Conservation (phyloP, 2,797 vertebrate species). For the Sebastes wilsoni region DNA sequence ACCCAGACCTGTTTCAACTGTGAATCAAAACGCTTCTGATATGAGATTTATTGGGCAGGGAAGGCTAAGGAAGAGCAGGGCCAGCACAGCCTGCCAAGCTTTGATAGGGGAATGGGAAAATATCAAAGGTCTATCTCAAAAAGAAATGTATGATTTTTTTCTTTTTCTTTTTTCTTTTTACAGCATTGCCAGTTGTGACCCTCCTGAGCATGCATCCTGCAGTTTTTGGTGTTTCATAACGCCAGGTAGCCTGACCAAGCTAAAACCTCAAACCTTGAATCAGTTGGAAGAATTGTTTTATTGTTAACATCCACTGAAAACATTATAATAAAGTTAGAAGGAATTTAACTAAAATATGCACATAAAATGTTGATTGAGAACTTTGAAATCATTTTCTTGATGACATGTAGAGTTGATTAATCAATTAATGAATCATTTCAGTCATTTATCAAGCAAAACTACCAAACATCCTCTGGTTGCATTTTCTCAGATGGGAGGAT, state of each 20-base stretch:
- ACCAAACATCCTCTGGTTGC: neutral
- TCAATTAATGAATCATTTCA: neutral
- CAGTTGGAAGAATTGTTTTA: neutral
- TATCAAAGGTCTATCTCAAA: slow-evolving; percentile 70
- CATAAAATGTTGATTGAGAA: neutral
- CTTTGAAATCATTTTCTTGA: neutral
- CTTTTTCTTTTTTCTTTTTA: neutral
- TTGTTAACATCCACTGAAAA: neutral
- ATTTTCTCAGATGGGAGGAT: neutral
- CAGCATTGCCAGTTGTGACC: slow-evolving; percentile 39
- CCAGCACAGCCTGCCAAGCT: slow-evolving; percentile 55
- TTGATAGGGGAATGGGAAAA: slow-evolving; percentile 72
- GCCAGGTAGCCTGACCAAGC: neutral
- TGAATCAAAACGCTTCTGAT: slow-evolving; percentile 75
- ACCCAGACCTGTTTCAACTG: slow-evolving; percentile 68
- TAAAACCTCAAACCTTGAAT: slow-evolving; percentile 4
- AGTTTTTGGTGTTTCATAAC: slow-evolving; percentile 23
- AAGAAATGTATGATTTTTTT: slow-evolving; percentile 38
- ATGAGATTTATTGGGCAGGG: slow-evolving; percentile 68
- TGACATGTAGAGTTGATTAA: neutral
- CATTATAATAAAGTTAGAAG: neutral
- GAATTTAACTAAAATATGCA: neutral
- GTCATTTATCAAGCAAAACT: neutral
- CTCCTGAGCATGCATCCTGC: slow-evolving; percentile 28
- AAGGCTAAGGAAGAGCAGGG: slow-evolving; percentile 53